A percentile compares a stretch with the other conserved stretches of the same genome.
Conservation (phyloP, 1,140 invertebrate species). For the Idris sp. region DNA sequence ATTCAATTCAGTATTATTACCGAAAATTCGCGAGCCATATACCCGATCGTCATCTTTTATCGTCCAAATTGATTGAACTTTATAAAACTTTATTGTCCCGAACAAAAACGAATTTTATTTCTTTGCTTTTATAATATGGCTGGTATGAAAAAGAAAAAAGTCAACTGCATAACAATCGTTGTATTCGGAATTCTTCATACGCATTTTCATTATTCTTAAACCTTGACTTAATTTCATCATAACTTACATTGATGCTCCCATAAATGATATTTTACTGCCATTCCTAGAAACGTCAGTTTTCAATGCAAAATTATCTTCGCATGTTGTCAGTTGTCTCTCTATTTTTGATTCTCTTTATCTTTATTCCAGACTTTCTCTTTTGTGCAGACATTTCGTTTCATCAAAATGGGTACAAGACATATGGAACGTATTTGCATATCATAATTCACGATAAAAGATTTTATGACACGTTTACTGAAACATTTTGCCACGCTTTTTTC, state of each 20-base stretch:
- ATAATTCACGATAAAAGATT: slow-evolving; percentile 51
- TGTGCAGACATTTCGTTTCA: slow-evolving; percentile 38
- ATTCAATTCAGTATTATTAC: too few species aligned
- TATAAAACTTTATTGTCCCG: too few species aligned
- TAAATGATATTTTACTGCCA: not conserved
- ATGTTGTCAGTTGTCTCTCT: slow-evolving; percentile 7
- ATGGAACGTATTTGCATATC: slow-evolving; percentile 42
- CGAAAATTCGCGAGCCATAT: too few species aligned
- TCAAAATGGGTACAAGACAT: slow-evolving; percentile 41
- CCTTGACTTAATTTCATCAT: slow-evolving; percentile 10
- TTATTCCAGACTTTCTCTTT: not conserved
- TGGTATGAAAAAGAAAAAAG: too few species aligned
- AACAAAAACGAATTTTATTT: too few species aligned
- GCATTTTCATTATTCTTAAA: slow-evolving; percentile 11
- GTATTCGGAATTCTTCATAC: not conserved
- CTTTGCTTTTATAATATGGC: too few species aligned
- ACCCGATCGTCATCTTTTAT: too few species aligned
- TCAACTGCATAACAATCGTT: too few species aligned
- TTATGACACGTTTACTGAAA: slow-evolving; percentile 29
- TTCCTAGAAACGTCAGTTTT: slow-evolving; percentile 20
- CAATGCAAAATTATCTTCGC: slow-evolving; percentile 17
- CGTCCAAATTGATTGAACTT: too few species aligned
- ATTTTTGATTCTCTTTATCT: slow-evolving; percentile 5
- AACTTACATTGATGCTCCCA: slow-evolving; percentile 1
- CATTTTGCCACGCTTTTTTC: slow-evolving; percentile 27